Conservation (phyloP, 2,888 invertebrate genomes). For the Meteorus colon region DNA sequence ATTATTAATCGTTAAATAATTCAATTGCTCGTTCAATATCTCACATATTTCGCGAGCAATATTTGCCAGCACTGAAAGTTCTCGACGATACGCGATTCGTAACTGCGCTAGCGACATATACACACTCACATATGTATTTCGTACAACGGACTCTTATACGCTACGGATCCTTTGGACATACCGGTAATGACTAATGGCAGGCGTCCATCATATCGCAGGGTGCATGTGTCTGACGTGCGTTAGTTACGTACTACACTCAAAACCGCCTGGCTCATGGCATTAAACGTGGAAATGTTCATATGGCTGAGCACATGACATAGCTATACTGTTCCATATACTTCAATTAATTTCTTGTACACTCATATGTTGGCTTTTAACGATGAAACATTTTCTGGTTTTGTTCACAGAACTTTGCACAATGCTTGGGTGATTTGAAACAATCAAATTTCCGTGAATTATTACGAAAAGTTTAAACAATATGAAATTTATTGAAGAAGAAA, state of each 20-base stretch:
- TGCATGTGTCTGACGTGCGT: constrained; percentile 58
- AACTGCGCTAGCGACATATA: constrained; percentile 3
- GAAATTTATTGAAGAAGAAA: constrained; percentile 67
- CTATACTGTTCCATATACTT: neutral
- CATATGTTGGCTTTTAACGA: neutral
- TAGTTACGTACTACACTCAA: constrained; percentile 43
- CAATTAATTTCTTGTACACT: constrained; percentile 5
- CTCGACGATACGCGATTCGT: constrained; percentile 15
- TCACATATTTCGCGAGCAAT: constrained; percentile 27
- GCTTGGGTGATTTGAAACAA: constrained; percentile 17
- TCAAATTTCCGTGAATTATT: constrained; percentile 60
- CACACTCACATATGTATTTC: neutral
- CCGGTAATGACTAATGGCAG: constrained; percentile 61
- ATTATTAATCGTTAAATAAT: too few species aligned
- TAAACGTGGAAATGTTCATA: constrained; percentile 5
- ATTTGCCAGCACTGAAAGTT: constrained; percentile 40
- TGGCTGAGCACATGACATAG: constrained; percentile 17
- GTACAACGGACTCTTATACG: constrained; percentile 17
- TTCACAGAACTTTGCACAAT: neutral
- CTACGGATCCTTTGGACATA: constrained; percentile 42
- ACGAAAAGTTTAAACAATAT: constrained; percentile 72
- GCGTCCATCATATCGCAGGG: constrained; percentile 58
- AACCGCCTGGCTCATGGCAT: constrained; percentile 24
- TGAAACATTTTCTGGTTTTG: constrained; percentile 9
- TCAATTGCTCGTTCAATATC: neutral